Conservation (phyloP, 2,888 invertebrate genomes). For the Theodoxus fluviatilis region DNA sequence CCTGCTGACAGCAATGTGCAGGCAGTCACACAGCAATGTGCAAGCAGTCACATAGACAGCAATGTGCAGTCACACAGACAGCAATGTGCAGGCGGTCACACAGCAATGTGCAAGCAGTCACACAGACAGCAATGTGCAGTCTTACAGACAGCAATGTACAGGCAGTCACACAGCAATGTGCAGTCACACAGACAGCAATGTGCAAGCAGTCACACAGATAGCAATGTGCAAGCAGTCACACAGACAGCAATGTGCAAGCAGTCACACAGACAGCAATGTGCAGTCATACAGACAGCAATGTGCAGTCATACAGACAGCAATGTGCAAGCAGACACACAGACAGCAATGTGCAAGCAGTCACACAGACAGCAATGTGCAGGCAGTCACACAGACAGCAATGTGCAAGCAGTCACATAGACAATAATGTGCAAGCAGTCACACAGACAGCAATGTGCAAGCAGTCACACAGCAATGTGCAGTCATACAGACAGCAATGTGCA, state of each 20-base stretch:
- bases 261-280: background rate
- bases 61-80: background rate
- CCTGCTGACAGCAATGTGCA: background rate
- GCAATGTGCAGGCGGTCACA: background rate
- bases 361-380: background rate
- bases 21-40: background rate
- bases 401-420: background rate
- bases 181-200: background rate
- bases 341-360: too few relatives aligned
- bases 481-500: background rate
- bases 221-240: background rate
- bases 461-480: background rate
- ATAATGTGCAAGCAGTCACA: too few relatives aligned
- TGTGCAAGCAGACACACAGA: background rate
- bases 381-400: background rate
- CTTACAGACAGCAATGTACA: background rate
- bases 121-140: background rate
- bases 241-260: background rate
- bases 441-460: background rate
- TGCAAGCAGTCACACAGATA: background rate
- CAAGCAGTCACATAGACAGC: background rate
- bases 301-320: background rate
- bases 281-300: background rate
- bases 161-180: background rate
- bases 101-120: background rate